Percentiles rank a stretch among this genome's conserved stretches.
These are phyloP conservation scores for Troides helena DNA, from an alignment of 2,888 invertebrate species.

Conservation along the genomic window DNA sequence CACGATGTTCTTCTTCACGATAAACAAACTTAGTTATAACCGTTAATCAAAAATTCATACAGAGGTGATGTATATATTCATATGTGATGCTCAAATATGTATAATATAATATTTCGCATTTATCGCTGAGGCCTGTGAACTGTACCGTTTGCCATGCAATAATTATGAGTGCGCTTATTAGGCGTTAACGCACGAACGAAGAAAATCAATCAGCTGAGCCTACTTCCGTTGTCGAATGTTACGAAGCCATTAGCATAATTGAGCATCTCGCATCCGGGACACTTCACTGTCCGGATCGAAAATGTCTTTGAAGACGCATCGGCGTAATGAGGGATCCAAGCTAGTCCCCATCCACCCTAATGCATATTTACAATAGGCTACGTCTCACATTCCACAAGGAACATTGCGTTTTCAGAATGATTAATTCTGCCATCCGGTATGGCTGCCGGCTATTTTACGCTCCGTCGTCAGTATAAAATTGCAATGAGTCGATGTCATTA, in stretches of 20 bases:
- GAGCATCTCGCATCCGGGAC: conserved; percentile 70
- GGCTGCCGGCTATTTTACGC: conserved; percentile 36
- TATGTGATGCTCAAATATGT: background rate
- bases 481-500: conserved; percentile 25
- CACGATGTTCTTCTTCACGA: too few relatives aligned
- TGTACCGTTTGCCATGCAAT: conserved; percentile 39
- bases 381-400: conserved; percentile 43
- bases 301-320: conserved; percentile 70
- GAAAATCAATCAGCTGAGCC: conserved; percentile 60
- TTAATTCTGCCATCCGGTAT: conserved; percentile 47
- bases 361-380: conserved; percentile 69
- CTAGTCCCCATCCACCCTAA: conserved; percentile 58
- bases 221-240: conserved; percentile 53
- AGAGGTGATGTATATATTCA: too few relatives aligned
- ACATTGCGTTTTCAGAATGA: conserved; percentile 50
- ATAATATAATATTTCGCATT: background rate
- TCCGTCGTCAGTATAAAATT: conserved; percentile 28
- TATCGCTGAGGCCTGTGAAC: background rate
- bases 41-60: too few relatives aligned
- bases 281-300: conserved; percentile 63
- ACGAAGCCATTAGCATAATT: conserved; percentile 75
- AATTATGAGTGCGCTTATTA: conserved; percentile 42
- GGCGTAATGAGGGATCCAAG: conserved; percentile 64
- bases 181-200: conserved; percentile 38
- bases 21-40: too few relatives aligned